These are phyloP conservation scores for Ptilorrhoa leucosticta DNA, from an alignment of 2,113 vertebrate genomes.

Conservation along the genomic window DNA sequence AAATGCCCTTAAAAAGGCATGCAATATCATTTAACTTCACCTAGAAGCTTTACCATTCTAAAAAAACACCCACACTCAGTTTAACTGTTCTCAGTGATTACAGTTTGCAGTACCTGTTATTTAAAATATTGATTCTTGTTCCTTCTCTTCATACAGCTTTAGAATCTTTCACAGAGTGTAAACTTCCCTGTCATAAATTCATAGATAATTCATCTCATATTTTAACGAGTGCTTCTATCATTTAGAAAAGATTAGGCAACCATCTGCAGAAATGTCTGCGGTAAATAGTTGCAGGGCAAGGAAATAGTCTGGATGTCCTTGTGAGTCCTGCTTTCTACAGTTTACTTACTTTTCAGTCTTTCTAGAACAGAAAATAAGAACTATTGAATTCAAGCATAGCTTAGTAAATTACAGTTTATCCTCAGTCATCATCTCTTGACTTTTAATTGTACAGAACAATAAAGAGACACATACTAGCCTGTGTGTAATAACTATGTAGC, in stretches of 20 bases:
- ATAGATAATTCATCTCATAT: not conserved
- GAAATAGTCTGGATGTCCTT: not conserved
- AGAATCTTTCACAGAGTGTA: not conserved
- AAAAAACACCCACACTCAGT: not conserved
- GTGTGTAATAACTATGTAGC: not conserved
- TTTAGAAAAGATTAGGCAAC: constrained; percentile 22
- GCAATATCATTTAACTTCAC: not conserved
- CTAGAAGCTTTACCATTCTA: not conserved
- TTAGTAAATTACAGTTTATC: not conserved
- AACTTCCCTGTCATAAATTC: not conserved
- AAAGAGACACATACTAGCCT: not conserved
- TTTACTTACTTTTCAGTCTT: not conserved
- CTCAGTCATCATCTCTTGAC: not conserved
- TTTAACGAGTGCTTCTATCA: not conserved
- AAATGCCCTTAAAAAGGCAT: not conserved
- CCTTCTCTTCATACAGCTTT: not conserved
- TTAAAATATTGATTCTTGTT: not conserved
- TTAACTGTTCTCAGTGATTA: not conserved
- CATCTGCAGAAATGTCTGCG: not conserved
- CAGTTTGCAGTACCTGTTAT: not conserved
- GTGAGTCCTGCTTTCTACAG: not conserved
- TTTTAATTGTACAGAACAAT: not conserved
- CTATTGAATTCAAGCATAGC: not conserved
- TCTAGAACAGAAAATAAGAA: not conserved
- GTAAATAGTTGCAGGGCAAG: not conserved